Evolutionary conservation across 2,113 vertebrate genomes (phyloP), one percentile per base, ranked within the genome.

Genomic region (Columbina picui): DNA sequence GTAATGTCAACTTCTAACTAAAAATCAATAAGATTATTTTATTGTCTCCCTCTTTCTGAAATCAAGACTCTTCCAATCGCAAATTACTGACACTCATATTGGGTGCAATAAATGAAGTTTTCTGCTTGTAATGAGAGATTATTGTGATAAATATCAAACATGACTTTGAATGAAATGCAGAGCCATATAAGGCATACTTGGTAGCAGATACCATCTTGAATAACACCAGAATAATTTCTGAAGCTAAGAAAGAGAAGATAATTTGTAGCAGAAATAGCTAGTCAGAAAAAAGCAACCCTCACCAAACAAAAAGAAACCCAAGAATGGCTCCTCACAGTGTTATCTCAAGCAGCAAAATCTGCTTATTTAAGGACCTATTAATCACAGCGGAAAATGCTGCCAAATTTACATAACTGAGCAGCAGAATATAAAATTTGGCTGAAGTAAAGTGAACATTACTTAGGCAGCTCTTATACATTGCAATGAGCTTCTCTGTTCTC

Each of bases 101-200:
- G 19, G 45, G 52, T 75, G 73, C 22, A 78, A 57, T 79, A 91
- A 93, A 88, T 83, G 52, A 68, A 86, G 49, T 90, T 91, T 87
- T 94, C 82, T 0, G 0, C 70, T 81, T 1, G 2, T 92, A 90
- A 93, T 82, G 74, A 92, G 82, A 90, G 69, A 82, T 84, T 87
- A 89, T 64, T 57, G 22, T 71, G 82, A 94, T 91, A 91, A 96
- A 94, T 91, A 96, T 87, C 91, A 96, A 86, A 90, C 75, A 86
- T 50, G 60, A 64, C 49, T 94, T 93, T 84, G 78, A 95, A 89
- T 78, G 71, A 92, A 96, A 91, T 87, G 39, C 38, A 91, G 79
- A 91, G 49, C 56, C 47, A 53, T 65, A 47, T 9, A 52, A 84
- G 64, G 53, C 60, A 75, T 71, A 71, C 49, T 70, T 75, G 78